phyloP scores from a whole-genome alignment of 1,140 invertebrate genomes.

The Phymastichus coffea region DNA sequence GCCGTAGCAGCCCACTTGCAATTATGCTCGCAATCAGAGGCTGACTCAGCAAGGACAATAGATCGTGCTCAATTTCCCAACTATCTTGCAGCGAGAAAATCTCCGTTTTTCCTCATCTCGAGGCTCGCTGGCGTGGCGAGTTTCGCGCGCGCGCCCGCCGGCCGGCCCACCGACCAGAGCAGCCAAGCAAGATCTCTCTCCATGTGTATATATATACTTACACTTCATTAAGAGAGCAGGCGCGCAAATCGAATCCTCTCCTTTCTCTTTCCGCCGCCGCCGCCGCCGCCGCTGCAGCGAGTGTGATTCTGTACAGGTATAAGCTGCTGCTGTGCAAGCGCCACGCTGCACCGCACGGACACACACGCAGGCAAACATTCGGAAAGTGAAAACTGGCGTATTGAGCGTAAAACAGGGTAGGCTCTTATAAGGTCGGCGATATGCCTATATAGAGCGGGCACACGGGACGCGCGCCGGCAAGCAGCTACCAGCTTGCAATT shows the following conservation, averaged over 20 bases:
- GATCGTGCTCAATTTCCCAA: no score
- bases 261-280: background rate
- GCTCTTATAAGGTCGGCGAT: conserved; percentile 3
- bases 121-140: no score
- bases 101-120: background rate
- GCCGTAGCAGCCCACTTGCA: background rate
- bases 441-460: background rate
- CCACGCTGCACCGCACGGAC: no score
- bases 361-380: no score
- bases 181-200: no score
- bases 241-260: conserved; percentile 9
- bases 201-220: background rate
- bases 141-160: no score
- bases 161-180: no score
- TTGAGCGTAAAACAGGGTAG: background rate
- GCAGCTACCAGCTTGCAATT: background rate
- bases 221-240: conserved; percentile 6
- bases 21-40: background rate
- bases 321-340: background rate
- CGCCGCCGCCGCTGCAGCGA: background rate
- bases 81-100: no score
- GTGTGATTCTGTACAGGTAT: background rate
- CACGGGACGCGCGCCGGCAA: no score
- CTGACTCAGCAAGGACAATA: no score
- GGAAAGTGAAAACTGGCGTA: conserved; percentile 19